These are phyloP conservation scores for Aepyceros melampus DNA, from an alignment of 2,113 vertebrate genomes.

Conservation along the genomic window DNA sequence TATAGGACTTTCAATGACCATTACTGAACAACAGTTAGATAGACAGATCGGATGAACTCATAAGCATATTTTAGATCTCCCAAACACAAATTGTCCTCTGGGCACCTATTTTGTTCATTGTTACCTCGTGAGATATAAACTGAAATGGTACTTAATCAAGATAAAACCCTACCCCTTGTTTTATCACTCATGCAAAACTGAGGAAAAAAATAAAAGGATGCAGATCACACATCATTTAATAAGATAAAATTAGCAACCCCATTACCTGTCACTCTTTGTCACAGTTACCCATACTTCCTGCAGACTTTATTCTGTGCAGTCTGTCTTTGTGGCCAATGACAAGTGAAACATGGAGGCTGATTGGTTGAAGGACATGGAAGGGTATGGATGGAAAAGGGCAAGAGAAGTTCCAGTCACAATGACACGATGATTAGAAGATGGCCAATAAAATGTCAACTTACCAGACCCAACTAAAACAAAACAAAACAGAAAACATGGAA, in stretches of 20 bases:
- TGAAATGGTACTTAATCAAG: background rate
- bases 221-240: constrained; percentile 59
- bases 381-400: constrained; percentile 92
- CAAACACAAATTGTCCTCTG: background rate
- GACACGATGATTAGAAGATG: constrained; percentile 93
- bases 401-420: constrained; percentile 94
- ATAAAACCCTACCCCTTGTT: background rate
- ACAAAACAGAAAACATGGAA: constrained; percentile 87
- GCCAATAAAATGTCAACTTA: constrained; percentile 99
- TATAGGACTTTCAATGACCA: background rate
- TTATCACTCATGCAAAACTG: background rate
- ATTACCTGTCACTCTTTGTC: constrained; percentile 93
- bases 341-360: constrained; percentile 93
- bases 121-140: background rate
- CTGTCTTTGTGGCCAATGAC: constrained; percentile 90
- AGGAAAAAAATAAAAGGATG: constrained; percentile 34
- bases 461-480: constrained; percentile 99
- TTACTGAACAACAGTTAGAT: background rate
- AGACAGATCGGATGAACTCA: background rate
- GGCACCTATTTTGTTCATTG: background rate
- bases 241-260: constrained; percentile 80
- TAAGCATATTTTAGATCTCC: background rate
- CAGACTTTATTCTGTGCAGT: constrained; percentile 87
- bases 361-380: constrained; percentile 92
- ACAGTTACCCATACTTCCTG: constrained; percentile 92